A percentile compares a stretch with the other conserved stretches of the same genome.
These are phyloP conservation scores for Magallana gigas DNA, from an alignment of 1,140 invertebrate species.

Conservation along the genomic window DNA sequence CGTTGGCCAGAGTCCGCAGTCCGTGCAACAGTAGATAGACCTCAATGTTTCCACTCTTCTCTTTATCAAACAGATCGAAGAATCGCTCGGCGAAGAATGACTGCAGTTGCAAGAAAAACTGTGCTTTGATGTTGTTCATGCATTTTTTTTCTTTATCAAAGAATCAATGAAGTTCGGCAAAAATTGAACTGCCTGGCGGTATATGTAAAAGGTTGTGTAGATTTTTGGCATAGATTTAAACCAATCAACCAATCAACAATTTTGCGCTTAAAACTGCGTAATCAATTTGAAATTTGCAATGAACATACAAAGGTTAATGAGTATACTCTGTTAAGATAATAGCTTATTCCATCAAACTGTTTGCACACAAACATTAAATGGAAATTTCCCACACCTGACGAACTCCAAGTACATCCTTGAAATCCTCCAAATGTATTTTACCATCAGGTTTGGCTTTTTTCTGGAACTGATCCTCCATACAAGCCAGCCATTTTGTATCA, in stretches of 20 bases:
- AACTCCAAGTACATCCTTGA: slow-evolving; percentile 56
- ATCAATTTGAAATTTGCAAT: neutral
- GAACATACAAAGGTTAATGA: neutral
- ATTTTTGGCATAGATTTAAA: neutral
- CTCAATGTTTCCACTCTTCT: slow-evolving; percentile 93
- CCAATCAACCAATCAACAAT: neutral
- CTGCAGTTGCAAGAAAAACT: slow-evolving; percentile 30
- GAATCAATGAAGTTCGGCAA: no score
- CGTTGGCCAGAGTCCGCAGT: slow-evolving; percentile 91
- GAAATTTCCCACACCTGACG: slow-evolving; percentile 45
- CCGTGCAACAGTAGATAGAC: slow-evolving; percentile 93
- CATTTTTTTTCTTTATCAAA: neutral
- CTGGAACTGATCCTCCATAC: slow-evolving; percentile 59
- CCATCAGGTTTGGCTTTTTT: slow-evolving; percentile 55
- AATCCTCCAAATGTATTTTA: slow-evolving; percentile 55
- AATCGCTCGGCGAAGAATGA: slow-evolving; percentile 92
- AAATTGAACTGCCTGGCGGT: neutral
- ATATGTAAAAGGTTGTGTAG: neutral
- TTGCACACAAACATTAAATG: neutral
- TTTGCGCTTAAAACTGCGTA: neutral
- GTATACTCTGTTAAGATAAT: neutral
- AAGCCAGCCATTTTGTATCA: slow-evolving; percentile 54
- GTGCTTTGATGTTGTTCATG: no score
- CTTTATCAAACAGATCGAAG: slow-evolving; percentile 95
- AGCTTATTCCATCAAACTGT: neutral